phyloP scores from a whole-genome alignment of 2,113 vertebrate genomes.

The Raphicerus campestris region DNA sequence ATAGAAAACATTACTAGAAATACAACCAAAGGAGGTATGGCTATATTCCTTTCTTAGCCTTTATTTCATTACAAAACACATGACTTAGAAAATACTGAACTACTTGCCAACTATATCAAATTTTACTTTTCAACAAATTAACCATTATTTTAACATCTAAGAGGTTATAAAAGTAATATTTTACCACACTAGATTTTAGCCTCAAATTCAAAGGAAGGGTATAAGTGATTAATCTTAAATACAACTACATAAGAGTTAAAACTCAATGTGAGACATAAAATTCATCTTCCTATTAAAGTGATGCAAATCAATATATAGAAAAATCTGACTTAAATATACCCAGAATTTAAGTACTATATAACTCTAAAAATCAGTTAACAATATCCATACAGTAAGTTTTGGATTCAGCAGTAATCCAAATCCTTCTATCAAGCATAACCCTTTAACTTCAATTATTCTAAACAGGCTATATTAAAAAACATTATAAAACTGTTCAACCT shows the following conservation, averaged over 20 bases:
- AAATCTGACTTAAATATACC: background rate
- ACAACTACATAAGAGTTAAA: background rate
- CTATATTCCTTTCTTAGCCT: background rate
- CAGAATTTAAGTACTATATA: conserved; percentile 12
- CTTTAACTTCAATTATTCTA: background rate
- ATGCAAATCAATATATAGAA: background rate
- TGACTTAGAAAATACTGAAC: background rate
- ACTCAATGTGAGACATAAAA: background rate
- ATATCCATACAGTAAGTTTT: background rate
- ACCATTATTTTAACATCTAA: conserved; percentile 13
- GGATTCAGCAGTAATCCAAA: background rate
- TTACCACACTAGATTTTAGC: background rate
- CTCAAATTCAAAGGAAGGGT: conserved; percentile 6
- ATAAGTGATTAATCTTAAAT: background rate
- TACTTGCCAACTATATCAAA: background rate
- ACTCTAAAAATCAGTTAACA: background rate
- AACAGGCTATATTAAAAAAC: background rate
- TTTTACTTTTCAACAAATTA: conserved; percentile 17
- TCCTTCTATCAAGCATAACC: background rate
- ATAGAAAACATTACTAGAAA: conserved; percentile 12
- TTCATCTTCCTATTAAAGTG: background rate
- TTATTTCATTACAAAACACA: conserved; percentile 18
- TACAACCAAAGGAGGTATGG: background rate
- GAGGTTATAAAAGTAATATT: background rate
- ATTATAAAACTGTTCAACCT: background rate